Conservation (phyloP, 2,888 invertebrate genomes). For the Athalia circularis region DNA sequence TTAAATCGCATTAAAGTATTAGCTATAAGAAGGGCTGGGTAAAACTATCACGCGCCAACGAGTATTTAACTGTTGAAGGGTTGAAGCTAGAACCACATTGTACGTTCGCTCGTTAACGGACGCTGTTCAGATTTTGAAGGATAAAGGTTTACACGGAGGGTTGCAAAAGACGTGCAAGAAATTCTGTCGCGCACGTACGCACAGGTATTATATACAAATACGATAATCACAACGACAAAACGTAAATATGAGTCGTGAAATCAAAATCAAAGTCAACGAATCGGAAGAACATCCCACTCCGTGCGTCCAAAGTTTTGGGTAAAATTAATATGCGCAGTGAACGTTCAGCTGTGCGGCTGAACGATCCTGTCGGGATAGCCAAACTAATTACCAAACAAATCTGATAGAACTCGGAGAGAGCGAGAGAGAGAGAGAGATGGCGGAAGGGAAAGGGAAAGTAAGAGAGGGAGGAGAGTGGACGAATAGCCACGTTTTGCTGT, state of each 20-base stretch:
- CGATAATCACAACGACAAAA: too few species aligned
- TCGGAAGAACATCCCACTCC: not conserved
- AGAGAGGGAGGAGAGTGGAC: too few species aligned
- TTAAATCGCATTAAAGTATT: constrained; percentile 8
- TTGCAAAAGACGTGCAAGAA: too few species aligned
- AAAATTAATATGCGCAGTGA: constrained; percentile 13
- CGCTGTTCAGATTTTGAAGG: too few species aligned
- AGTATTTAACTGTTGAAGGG: not conserved
- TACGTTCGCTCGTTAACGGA: too few species aligned
- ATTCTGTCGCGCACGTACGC: too few species aligned
- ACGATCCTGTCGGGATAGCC: constrained; percentile 5
- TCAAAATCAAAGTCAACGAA: not conserved
- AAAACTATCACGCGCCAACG: not conserved
- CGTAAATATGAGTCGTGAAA: not conserved
- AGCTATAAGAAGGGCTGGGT: not conserved
- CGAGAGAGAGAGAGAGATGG: not conserved
- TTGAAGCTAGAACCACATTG: not conserved
- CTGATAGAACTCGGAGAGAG: constrained; percentile 10
- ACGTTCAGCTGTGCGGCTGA: not conserved
- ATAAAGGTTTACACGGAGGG: too few species aligned
- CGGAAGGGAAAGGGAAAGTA: too few species aligned
- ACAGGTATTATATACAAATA: too few species aligned
- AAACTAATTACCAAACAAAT: constrained; percentile 44
- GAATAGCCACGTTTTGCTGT: too few species aligned
- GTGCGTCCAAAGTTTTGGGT: not conserved